Percentiles rank a stretch among this genome's conserved stretches.
Conservation (phyloP, 2,888 invertebrate genomes). For the Folsomia manolachei region DNA sequence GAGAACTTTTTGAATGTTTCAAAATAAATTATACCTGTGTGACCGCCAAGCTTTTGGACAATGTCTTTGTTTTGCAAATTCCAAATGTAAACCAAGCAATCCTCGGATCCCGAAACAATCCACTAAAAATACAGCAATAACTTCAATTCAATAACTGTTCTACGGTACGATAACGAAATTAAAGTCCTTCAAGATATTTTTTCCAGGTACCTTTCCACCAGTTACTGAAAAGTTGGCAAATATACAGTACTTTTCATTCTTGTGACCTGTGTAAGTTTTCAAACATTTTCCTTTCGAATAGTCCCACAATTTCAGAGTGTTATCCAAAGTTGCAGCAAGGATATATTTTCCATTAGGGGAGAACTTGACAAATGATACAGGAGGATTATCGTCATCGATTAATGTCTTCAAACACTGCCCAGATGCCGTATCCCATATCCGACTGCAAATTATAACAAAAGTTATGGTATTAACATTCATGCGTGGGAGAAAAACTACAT, state of each 20-base stretch:
- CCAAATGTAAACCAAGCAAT: constrained; percentile 98
- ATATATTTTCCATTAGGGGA: constrained; percentile 99
- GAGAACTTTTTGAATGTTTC: background rate
- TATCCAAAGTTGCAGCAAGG: constrained; percentile 94
- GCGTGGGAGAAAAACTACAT: too few species aligned
- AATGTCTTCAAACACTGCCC: constrained; percentile 98
- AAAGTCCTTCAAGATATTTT: background rate
- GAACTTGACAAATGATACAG: constrained; percentile 99
- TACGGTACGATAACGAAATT: constrained; percentile 1
- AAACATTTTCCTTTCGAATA: constrained; percentile 97
- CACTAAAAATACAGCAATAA: constrained; percentile 63
- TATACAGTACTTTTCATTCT: constrained; percentile 99
- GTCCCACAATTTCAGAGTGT: constrained; percentile 98
- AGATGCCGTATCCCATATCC: constrained; percentile 99
- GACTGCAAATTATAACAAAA: constrained; percentile 61
- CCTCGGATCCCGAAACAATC: constrained; percentile 99
- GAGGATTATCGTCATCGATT: constrained; percentile 99
- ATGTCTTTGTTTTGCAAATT: constrained; percentile 99
- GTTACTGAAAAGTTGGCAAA: constrained; percentile 99
- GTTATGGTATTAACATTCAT: constrained; percentile 6
- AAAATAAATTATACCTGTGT: constrained; percentile 67
- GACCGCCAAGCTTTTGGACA: constrained; percentile 94
- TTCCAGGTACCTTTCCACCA: constrained; percentile 80
- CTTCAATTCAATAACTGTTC: background rate
- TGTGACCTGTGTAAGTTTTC: constrained; percentile 97